Evolutionary conservation across 23 tunicate species (phyloP).

Genomic region (Halocynthia roretzi): DNA sequence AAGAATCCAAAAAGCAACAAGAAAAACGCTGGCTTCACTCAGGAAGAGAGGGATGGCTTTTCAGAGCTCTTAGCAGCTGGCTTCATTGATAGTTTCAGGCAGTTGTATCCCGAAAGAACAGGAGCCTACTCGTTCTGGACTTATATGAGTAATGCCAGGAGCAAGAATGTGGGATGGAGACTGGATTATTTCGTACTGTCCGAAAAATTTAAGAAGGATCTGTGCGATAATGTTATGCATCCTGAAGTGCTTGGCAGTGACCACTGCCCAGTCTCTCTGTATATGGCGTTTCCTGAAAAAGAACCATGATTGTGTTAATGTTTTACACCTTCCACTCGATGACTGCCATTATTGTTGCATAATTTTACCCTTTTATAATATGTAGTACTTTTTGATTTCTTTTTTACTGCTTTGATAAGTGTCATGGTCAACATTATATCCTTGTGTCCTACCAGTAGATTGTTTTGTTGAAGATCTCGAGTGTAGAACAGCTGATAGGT

Average conservation of each 20-base stretch:
- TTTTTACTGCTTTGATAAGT: too few species aligned
- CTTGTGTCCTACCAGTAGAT: too few species aligned
- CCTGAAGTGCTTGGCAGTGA: conserved; percentile 86
- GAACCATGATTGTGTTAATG: neutral
- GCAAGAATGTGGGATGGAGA: conserved; percentile 97
- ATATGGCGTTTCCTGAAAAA: conserved; percentile 38
- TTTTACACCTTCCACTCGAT: too few species aligned
- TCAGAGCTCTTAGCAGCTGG: conserved; percentile 53
- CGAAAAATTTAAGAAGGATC: conserved; percentile 36
- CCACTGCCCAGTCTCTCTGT: conserved; percentile 90
- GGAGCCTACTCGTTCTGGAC: conserved; percentile 93
- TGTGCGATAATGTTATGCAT: conserved; percentile 79
- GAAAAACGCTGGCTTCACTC: conserved; percentile 89
- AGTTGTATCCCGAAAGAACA: conserved; percentile 77
- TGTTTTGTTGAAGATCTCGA: too few species aligned
- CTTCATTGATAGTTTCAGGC: conserved; percentile 67
- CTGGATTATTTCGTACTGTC: conserved; percentile 90
- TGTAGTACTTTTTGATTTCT: too few species aligned
- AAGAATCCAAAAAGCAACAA: conserved; percentile 83
- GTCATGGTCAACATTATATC: too few species aligned
- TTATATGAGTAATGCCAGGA: conserved; percentile 89
- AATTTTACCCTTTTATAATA: too few species aligned
- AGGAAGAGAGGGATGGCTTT: conserved; percentile 87
- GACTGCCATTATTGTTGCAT: too few species aligned
- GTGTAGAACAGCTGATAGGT: too few species aligned